phyloP scores from a whole-genome alignment of 2,888 invertebrate species.

The Dusona sp. region DNA sequence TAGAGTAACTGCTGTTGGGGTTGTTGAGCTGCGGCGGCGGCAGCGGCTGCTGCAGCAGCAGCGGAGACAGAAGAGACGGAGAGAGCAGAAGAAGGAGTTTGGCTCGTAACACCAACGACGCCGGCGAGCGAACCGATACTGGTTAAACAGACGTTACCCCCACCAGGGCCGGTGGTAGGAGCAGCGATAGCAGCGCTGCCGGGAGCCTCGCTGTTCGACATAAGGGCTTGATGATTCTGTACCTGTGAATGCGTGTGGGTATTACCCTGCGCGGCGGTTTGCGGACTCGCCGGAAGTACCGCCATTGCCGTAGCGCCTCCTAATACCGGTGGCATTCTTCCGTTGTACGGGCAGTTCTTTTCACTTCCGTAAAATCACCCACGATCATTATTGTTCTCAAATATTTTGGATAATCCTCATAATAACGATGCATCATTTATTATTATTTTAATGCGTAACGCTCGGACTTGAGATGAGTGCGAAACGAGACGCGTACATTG shows the following conservation, averaged over 20 bases:
- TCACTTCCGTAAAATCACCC: background rate
- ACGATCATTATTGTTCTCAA: conserved; percentile 61
- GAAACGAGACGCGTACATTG: background rate
- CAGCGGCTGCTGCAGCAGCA: conserved; percentile 34
- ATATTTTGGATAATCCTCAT: background rate
- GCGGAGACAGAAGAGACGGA: conserved; percentile 56
- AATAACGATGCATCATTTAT: conserved; percentile 14
- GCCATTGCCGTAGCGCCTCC: conserved; percentile 84
- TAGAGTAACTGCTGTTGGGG: conserved; percentile 81
- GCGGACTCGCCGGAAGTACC: conserved; percentile 84
- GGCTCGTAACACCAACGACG: conserved; percentile 64
- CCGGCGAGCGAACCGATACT: conserved; percentile 67
- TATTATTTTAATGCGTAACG: background rate
- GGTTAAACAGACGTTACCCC: conserved; percentile 49
- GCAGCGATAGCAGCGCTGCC: conserved; percentile 39
- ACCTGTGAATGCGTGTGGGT: conserved; percentile 77
- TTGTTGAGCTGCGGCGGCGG: conserved; percentile 62
- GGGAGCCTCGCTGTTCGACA: conserved; percentile 64
- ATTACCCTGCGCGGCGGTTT: conserved; percentile 83
- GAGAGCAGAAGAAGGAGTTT: conserved; percentile 75
- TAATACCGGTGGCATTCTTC: conserved; percentile 84
- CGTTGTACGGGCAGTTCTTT: background rate
- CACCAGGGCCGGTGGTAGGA: conserved; percentile 33
- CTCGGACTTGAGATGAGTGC: background rate
- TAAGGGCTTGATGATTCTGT: conserved; percentile 69